Base-by-base conservation (phyloP, 2,888 invertebrate species). In the Zygaena filipendulae region DNA sequence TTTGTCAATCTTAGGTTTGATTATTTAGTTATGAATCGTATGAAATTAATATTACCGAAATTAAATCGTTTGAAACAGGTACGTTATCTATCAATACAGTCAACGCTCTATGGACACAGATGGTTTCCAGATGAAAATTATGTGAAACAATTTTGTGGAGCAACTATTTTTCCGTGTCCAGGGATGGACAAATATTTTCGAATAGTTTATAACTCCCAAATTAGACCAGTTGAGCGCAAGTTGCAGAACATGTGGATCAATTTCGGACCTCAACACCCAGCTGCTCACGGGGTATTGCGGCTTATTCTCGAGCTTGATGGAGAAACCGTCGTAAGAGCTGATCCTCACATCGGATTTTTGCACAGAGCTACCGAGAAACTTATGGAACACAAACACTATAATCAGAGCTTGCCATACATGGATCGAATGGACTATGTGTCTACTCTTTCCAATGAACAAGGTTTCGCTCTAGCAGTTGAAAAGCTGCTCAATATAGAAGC, bases 351-450 rank as follows among this genome's bases (percentile, higher is more conserved):
- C 41, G 95, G 95, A 0, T 84, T 93, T 12, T 69, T 95, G 23
- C 95, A 95, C 61, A 83, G 95, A 42, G 95, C 90, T 18, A 93
- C 94, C 0, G 95, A 95, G 59, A 95, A 95, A 63, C 74, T 95
- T 4, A 93, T 94, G 55, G 95, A 95, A 66, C 79, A 91, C 59
- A 95, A 94, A 66, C 93, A 92, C 13, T 95, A 93, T 60, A 77
- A 84, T 4, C 93, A 93, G 72, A 91, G 85, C 1, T 51, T 95
- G 34, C 95, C 94, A 0, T 95, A 86, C 58, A 91, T 95, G 64
- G 95, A 95, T 63, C 87, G 93, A 3, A 66, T 94, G 13, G 95
- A 95, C 56, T 95, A 95, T 54, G 89, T 92, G 1, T 92, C 93
- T 1, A 87, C 90, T 59, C 85, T 95, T 84, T 81, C 84, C 38